Base-by-base conservation (phyloP, 2,113 vertebrate species). In the Brachirus orientalis region DNA sequence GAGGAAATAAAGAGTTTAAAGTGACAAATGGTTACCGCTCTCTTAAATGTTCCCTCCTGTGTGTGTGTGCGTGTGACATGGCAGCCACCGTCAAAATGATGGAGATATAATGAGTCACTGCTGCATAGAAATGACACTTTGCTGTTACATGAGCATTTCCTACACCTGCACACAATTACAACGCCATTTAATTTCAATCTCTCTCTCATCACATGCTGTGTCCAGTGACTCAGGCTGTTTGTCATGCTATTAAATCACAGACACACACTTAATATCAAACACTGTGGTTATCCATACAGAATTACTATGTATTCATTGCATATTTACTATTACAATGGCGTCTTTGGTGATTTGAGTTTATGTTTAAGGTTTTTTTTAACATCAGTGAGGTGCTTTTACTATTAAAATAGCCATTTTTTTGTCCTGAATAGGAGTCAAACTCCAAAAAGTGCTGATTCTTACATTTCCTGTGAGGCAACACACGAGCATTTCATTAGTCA, bases 21-120 rank as follows among this genome's bases (percentile, higher is more conserved):
- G 37, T 50, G 65, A 64, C 51, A 78, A 67, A 85, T 75, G 45
- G 63, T 48, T 20, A 53, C 72, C 58, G 55, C 45, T 53, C 18
- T 47, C 62, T 59, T 36, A 62, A 77, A 68, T 43, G 37, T 14
- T 73, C 38, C 28, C 5, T 37, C 33, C 52, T 7, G 4, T 68
- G 65, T 35, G 28, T 28, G 28, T 4, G 28, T 3, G 6, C 3
- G 28, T 3, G 6, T 0, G 28, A 28, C 28, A 6, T 6, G 10
- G 41, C 18, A 44, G 22, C 38, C 17, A 56, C 11, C 63, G 54
- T 52, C 16, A 53, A 47, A 44, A 8, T 65, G 37, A 57, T 58
- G 58, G 80, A 68, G 36, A 66, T 78, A 35, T 47, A 8, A 76
- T 7, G 11, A 36, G 66, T 60, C 6, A 44, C 60, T 52, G 58